These are phyloP conservation scores for Mesochorus sp. DNA, from an alignment of 2,888 invertebrate species.

Conservation along the genomic window DNA sequence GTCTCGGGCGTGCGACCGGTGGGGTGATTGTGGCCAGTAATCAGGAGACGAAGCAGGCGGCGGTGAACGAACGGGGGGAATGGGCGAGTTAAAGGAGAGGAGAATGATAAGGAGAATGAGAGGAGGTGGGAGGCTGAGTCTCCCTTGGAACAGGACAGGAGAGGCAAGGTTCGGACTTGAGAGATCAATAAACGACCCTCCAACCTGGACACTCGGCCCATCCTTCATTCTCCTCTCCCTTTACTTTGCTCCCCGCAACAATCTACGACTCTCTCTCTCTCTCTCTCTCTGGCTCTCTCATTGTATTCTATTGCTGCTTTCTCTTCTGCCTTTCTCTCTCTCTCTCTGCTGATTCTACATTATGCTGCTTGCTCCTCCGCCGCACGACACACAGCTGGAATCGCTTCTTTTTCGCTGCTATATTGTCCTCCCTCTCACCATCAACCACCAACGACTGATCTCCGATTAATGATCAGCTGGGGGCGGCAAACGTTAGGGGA, in stretches of 20 bases:
- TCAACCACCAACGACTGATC: conserved; percentile 38
- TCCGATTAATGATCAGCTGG: conserved; percentile 49
- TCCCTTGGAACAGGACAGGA: conserved; percentile 77
- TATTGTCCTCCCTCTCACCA: conserved; percentile 17
- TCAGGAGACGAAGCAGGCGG: conserved; percentile 64
- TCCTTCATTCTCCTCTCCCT: conserved; percentile 70
- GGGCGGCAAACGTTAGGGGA: not conserved
- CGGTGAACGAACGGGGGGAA: conserved; percentile 51
- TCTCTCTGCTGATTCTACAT: conserved; percentile 28
- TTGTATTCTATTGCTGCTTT: not conserved
- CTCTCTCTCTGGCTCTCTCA: not conserved
- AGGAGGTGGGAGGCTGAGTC: conserved; percentile 68
- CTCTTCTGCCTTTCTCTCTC: not conserved
- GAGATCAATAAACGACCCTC: conserved; percentile 83
- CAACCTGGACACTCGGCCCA: conserved; percentile 79
- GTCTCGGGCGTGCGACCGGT: conserved; percentile 77
- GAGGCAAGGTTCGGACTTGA: conserved; percentile 80
- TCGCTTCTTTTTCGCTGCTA: conserved; percentile 48
- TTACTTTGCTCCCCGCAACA: conserved; percentile 69
- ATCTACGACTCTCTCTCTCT: conserved; percentile 66
- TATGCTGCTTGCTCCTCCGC: not conserved
- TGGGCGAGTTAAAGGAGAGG: conserved; percentile 67
- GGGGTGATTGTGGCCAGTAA: conserved; percentile 80
- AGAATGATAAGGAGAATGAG: conserved; percentile 69
- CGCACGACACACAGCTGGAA: conserved; percentile 49